Evolutionary conservation across 2,113 vertebrate species (phyloP).

Genomic region (Lynx canadensis): DNA sequence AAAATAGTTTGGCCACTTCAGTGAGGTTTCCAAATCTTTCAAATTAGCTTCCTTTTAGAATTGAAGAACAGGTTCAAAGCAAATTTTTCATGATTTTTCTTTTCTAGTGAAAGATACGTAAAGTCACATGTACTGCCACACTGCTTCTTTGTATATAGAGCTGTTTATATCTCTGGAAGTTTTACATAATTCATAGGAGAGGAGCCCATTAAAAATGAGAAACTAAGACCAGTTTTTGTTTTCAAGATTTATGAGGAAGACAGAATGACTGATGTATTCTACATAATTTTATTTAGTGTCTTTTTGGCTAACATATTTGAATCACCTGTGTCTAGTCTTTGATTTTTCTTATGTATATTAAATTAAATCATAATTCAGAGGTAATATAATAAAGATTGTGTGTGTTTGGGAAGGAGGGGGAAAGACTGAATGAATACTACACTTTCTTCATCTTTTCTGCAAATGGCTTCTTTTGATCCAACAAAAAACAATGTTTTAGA

Average conservation of each 20-base stretch:
- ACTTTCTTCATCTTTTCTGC: neutral
- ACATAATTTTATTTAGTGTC: neutral
- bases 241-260: neutral
- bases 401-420: neutral
- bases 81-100: neutral
- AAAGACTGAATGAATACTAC: neutral
- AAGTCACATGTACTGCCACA: neutral
- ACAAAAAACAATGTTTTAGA: neutral
- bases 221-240: conserved; percentile 10
- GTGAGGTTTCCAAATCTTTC: neutral
- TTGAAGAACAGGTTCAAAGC: neutral
- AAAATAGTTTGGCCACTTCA: neutral
- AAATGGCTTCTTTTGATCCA: neutral
- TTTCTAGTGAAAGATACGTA: neutral
- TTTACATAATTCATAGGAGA: neutral
- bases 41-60: neutral
- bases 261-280: neutral
- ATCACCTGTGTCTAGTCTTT: neutral
- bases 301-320: neutral
- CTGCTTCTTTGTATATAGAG: conserved; percentile 55
- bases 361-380: conserved; percentile 55
- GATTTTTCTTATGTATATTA: neutral
- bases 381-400: neutral
- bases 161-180: conserved; percentile 7
- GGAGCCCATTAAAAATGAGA: conserved; percentile 3